These are phyloP conservation scores for Calosoma granatense DNA, from an alignment of 1,140 invertebrate species.

Conservation along the genomic window DNA sequence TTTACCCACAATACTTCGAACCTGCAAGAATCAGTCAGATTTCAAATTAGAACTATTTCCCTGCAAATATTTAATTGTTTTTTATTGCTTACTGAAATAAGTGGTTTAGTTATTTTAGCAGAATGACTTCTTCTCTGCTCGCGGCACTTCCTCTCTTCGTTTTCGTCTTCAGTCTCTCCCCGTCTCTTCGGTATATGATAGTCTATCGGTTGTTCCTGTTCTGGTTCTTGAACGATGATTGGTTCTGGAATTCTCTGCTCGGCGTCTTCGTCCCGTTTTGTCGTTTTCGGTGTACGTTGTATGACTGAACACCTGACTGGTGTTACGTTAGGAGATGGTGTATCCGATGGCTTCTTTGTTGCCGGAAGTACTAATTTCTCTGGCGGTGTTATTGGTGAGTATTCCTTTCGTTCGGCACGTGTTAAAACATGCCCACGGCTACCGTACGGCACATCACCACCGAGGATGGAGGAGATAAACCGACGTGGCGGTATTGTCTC, in stretches of 20 bases:
- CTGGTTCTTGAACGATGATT: conserved; percentile 40
- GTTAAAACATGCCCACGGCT: conserved; percentile 62
- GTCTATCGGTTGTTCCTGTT: conserved; percentile 77
- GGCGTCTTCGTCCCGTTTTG: conserved; percentile 41
- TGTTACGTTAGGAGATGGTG: conserved; percentile 38
- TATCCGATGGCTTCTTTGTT: conserved; percentile 41
- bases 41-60: not conserved
- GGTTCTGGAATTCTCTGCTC: conserved; percentile 32
- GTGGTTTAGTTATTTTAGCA: conserved; percentile 44
- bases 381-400: conserved; percentile 46
- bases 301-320: conserved; percentile 63
- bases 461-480: conserved; percentile 67
- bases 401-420: conserved; percentile 67
- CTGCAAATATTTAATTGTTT: not conserved
- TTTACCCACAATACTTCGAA: conserved; percentile 33
- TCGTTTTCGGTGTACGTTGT: conserved; percentile 59
- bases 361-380: conserved; percentile 40
- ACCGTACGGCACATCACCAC: conserved; percentile 63
- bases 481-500: conserved; percentile 42
- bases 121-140: conserved; percentile 46
- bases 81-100: conserved; percentile 22
- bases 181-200: conserved; percentile 74
- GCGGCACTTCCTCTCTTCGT: conserved; percentile 45
- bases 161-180: conserved; percentile 51
- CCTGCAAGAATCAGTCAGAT: conserved; percentile 31